Conservation (phyloP, 37 sponge, comb jelly and placozoan genomes). For the Spongia lamella region DNA sequence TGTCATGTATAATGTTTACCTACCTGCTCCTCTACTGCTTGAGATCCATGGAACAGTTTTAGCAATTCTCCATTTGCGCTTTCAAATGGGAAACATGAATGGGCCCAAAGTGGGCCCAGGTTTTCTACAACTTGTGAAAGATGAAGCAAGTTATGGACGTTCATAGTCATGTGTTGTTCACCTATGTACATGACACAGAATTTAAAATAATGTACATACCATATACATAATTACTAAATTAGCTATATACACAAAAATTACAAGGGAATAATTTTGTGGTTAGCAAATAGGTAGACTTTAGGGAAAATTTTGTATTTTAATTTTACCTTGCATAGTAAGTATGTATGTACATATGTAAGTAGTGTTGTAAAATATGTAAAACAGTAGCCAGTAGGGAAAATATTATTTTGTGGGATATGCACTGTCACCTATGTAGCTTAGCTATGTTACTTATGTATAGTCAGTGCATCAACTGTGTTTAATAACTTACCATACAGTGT, state of each 20-base stretch:
- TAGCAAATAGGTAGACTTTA: too few species aligned
- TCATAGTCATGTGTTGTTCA: slow-evolving; percentile 27
- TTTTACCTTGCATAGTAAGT: too few species aligned
- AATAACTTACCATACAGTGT: slow-evolving; percentile 29
- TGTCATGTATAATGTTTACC: too few species aligned
- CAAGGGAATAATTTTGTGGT: too few species aligned
- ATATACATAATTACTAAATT: too few species aligned
- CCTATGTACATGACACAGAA: slow-evolving; percentile 10
- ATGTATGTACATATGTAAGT: neutral
- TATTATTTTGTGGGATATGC: too few species aligned
- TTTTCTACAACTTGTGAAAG: neutral
- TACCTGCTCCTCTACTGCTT: slow-evolving; percentile 3
- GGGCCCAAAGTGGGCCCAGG: slow-evolving; percentile 1
- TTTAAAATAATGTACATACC: neutral
- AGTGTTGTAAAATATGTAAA: neutral
- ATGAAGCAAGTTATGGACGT: slow-evolving; percentile 35
- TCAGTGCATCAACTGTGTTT: too few species aligned
- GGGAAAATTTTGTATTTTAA: too few species aligned
- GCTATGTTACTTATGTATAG: too few species aligned
- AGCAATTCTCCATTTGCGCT: neutral
- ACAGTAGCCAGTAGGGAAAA: neutral
- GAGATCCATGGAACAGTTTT: slow-evolving; percentile 8
- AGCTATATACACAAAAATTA: too few species aligned
- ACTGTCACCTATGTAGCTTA: too few species aligned
- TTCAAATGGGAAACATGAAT: slow-evolving; percentile 13